Conservation (phyloP, 2,797 vertebrate species). For the Aulostomus chinensis region DNA sequence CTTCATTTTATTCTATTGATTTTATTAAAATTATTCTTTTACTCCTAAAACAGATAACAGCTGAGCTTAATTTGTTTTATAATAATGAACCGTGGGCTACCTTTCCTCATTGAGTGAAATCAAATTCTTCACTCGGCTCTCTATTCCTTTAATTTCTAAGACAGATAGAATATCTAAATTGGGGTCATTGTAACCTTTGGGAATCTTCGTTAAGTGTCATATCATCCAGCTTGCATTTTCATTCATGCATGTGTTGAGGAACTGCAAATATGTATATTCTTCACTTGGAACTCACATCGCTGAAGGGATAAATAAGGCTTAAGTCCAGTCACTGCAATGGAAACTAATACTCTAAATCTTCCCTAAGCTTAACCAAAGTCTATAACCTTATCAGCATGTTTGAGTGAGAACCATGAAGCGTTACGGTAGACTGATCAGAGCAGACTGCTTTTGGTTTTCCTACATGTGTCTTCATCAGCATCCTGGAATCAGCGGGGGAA, state of each 20-base stretch:
- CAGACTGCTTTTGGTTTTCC: conserved; percentile 3
- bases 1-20: not conserved
- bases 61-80: conserved; percentile 34
- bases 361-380: conserved; percentile 33
- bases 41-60: conserved; percentile 14
- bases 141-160: conserved; percentile 21
- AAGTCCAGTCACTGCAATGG: conserved; percentile 34
- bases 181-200: conserved; percentile 33
- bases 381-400: conserved; percentile 43
- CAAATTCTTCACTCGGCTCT: conserved; percentile 25
- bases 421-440: conserved; percentile 29
- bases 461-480: too few relatives aligned
- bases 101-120: conserved; percentile 32
- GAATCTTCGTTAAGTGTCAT: conserved; percentile 5
- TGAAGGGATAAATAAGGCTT: conserved; percentile 50
- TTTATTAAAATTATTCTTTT: not conserved
- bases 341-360: conserved; percentile 43
- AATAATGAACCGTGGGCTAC: conserved; percentile 26
- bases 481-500: too few relatives aligned
- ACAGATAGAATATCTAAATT: conserved; percentile 38
- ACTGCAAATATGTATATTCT: conserved; percentile 8
- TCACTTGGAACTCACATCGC: conserved; percentile 18
- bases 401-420: conserved; percentile 37
- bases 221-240: conserved; percentile 11
- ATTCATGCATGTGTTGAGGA: not conserved